phyloP scores from a whole-genome alignment of 92 coral and sea anemone species.

The Pocillopora grandis region DNA sequence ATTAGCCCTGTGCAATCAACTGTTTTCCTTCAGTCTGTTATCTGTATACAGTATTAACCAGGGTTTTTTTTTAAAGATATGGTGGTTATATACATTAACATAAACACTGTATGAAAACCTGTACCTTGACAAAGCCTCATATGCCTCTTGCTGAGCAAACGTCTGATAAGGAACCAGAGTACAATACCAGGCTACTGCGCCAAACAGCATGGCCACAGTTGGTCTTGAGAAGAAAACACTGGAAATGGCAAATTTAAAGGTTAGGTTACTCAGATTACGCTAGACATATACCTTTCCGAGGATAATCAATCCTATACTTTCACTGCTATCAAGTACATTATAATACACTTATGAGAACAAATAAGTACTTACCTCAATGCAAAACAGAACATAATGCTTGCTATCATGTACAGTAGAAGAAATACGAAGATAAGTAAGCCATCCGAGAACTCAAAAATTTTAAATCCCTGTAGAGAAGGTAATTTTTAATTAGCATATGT shows the following conservation, averaged over 20 bases:
- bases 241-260: neutral
- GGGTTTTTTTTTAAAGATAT: too few species aligned
- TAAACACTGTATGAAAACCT: too few species aligned
- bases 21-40: too few species aligned
- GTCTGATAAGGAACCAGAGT: slow-evolving; percentile 71
- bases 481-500: neutral
- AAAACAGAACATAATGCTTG: slow-evolving; percentile 84
- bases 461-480: slow-evolving; percentile 53
- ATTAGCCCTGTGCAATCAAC: too few species aligned
- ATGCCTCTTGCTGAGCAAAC: slow-evolving; percentile 63
- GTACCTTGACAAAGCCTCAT: slow-evolving; percentile 75
- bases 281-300: too few species aligned
- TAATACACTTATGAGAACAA: too few species aligned
- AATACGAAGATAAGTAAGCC: slow-evolving; percentile 78
- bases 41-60: too few species aligned
- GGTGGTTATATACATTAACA: too few species aligned
- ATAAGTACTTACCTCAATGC: slow-evolving; percentile 67
- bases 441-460: slow-evolving; percentile 87
- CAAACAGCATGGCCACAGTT: slow-evolving; percentile 87
- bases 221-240: slow-evolving; percentile 95
- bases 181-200: slow-evolving; percentile 85
- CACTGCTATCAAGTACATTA: too few species aligned
- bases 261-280: too few species aligned
- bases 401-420: slow-evolving; percentile 68
- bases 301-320: too few species aligned